phyloP scores from a whole-genome alignment of 2,113 vertebrate species.

The Ictidomys tridecemlineatus region DNA sequence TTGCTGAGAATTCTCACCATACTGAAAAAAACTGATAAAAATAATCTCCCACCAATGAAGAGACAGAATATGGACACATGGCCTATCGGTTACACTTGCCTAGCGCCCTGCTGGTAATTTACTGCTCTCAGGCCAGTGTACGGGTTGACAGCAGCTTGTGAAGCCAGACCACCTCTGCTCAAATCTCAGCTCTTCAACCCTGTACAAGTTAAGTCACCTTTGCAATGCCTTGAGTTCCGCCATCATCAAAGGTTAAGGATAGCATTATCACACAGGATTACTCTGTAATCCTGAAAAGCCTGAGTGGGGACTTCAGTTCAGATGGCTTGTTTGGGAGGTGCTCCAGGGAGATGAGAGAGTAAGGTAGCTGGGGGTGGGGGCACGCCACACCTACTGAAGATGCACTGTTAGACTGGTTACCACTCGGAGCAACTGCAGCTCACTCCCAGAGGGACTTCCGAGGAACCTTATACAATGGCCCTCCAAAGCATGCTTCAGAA shows the following conservation, averaged over 20 bases:
- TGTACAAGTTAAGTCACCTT: background rate
- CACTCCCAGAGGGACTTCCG: background rate
- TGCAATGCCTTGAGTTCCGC: background rate
- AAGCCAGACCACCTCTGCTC: background rate
- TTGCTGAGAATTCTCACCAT: conserved; percentile 35
- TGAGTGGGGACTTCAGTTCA: background rate
- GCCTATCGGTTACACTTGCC: background rate
- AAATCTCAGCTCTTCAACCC: background rate
- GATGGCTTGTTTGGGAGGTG: background rate
- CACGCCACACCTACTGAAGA: background rate
- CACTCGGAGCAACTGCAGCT: background rate
- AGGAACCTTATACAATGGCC: background rate
- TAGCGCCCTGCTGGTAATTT: background rate
- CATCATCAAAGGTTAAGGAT: background rate
- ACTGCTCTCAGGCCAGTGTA: background rate
- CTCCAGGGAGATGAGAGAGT: background rate
- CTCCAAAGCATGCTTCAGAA: background rate
- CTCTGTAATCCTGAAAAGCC: background rate
- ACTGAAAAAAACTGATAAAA: background rate
- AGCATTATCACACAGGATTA: background rate
- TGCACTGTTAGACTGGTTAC: background rate
- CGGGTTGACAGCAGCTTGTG: background rate
- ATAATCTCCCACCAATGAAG: conserved; percentile 3
- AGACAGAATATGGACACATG: background rate
- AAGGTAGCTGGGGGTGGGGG: background rate